These are phyloP conservation scores for Pimpla rufipes DNA, from an alignment of 2,888 invertebrate species.

Conservation along the genomic window DNA sequence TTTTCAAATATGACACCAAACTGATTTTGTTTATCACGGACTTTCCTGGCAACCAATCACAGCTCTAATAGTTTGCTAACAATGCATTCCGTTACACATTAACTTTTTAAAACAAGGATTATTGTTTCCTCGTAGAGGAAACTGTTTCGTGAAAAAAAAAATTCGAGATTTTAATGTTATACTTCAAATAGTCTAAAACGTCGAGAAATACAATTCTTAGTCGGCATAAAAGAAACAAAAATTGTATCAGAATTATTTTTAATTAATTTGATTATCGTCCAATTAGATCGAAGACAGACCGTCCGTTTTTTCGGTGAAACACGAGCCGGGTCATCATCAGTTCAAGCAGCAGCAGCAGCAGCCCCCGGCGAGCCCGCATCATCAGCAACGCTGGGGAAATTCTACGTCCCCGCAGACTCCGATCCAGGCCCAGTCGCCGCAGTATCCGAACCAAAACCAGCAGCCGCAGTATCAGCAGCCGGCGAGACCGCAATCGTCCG, in stretches of 20 bases:
- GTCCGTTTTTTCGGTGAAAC: constrained; percentile 81
- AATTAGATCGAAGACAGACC: constrained; percentile 83
- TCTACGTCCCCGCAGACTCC: constrained; percentile 71
- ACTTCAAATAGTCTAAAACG: no score
- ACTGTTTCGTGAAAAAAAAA: no score
- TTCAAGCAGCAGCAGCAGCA: constrained; percentile 71
- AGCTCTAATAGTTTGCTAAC: no score
- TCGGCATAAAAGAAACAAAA: no score
- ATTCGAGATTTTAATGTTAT: no score
- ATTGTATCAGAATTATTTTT: not conserved
- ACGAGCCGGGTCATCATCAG: constrained; percentile 81
- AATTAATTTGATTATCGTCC: not conserved
- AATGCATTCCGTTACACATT: no score
- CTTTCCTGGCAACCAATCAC: no score
- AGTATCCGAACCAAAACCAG: constrained; percentile 65
- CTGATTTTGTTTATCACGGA: no score
- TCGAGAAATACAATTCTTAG: no score
- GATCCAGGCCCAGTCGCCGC: constrained; percentile 63
- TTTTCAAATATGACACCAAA: no score
- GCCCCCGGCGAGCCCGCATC: constrained; percentile 76
- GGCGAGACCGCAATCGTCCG: constrained; percentile 69
- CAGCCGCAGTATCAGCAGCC: constrained; percentile 63
- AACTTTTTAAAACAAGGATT: no score
- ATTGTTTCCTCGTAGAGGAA: no score
- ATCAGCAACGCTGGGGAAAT: constrained; percentile 83